Conservation (phyloP, 2,888 invertebrate genomes). For the Microctonus hyperodae region DNA sequence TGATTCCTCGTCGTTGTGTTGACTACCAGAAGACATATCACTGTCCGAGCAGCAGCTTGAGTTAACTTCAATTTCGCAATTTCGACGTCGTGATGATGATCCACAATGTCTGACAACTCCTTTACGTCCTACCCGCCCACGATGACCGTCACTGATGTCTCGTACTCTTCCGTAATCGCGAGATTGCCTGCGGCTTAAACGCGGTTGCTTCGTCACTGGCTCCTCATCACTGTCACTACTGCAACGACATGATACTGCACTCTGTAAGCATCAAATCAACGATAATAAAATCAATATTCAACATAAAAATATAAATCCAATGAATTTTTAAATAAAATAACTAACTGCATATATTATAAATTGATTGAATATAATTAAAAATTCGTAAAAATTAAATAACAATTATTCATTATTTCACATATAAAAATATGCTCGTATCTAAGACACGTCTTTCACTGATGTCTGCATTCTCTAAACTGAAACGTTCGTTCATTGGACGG, state of each 20-base stretch:
- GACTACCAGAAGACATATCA: constrained; percentile 57
- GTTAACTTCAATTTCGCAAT: constrained; percentile 33
- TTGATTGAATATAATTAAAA: too few relatives aligned
- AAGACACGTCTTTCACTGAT: neutral
- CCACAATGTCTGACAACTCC: constrained; percentile 37
- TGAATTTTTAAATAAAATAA: neutral
- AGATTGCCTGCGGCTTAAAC: constrained; percentile 64
- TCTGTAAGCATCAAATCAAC: constrained; percentile 64
- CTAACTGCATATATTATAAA: too few relatives aligned
- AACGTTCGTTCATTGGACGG: neutral
- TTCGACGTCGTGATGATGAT: constrained; percentile 37
- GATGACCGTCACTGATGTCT: constrained; percentile 43
- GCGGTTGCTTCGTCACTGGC: constrained; percentile 78
- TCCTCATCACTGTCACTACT: constrained; percentile 77
- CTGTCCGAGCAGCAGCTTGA: constrained; percentile 53
- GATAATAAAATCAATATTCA: constrained; percentile 6
- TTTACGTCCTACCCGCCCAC: constrained; percentile 33
- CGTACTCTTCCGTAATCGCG: constrained; percentile 45
- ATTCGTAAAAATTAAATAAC: too few relatives aligned
- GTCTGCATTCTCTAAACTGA: neutral
- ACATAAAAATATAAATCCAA: neutral
- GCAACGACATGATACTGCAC: constrained; percentile 65
- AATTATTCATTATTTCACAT: too few relatives aligned
- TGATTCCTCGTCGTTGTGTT: constrained; percentile 59
- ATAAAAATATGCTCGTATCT: too few relatives aligned